Conservation (phyloP, 2,888 invertebrate genomes). For the Hoplodrina blanda region DNA sequence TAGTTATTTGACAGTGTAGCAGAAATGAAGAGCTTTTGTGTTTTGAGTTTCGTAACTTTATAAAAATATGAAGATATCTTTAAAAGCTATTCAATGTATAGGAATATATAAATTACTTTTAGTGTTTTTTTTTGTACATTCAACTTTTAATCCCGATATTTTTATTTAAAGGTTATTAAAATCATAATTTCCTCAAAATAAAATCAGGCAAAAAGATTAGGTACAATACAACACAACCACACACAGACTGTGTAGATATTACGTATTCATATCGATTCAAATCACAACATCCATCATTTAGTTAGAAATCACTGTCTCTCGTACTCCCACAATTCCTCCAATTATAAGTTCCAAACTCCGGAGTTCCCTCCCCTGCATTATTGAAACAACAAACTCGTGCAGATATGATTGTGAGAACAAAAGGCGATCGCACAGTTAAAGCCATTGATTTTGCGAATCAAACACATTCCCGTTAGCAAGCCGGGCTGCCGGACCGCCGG, state of each 20-base stretch:
- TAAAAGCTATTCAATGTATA: too few species aligned
- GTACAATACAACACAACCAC: not conserved
- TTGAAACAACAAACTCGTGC: conserved; percentile 18
- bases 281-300: conserved; percentile 13
- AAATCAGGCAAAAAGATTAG: too few species aligned
- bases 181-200: too few species aligned
- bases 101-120: too few species aligned
- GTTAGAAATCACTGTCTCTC: conserved; percentile 9
- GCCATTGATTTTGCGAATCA: conserved; percentile 47
- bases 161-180: too few species aligned
- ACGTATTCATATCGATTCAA: not conserved
- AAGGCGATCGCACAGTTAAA: conserved; percentile 33
- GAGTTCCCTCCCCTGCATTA: not conserved
- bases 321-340: conserved; percentile 2
- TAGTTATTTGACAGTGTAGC: too few species aligned
- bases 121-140: too few species aligned
- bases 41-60: too few species aligned
- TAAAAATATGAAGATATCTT: too few species aligned
- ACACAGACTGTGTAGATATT: not conserved
- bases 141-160: too few species aligned
- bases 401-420: conserved; percentile 32
- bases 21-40: too few species aligned
- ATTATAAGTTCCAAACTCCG: conserved; percentile 34
- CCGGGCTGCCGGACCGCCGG: conserved; percentile 12
- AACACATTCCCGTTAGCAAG: conserved; percentile 37